Base-by-base conservation (phyloP, 2,797 vertebrate genomes). In the Diglossa cyanea region DNA sequence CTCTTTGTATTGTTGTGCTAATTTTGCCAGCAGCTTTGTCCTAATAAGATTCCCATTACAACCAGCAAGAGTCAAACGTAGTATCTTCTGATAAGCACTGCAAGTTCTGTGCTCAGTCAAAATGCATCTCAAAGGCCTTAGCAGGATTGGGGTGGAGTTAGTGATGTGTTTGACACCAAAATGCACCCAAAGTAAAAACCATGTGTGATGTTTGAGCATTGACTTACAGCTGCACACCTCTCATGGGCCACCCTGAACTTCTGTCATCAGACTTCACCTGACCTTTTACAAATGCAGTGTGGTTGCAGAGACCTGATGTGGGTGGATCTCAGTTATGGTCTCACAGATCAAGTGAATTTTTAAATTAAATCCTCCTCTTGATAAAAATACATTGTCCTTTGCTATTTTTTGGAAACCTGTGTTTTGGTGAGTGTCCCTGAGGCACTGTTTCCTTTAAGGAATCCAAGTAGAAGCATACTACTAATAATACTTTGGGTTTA, bases 351-450 rank as follows among this genome's bases (percentile, higher is more conserved):
- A 82, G 55, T 42, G 6, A 60, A 5, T 47, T 71, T 86, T 86
- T 74, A 0, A 0, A 74, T 80, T 53, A 92, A 81, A 58, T 89
- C 14, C 21, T 86, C 9, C 7, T 75, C n/a, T 63, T 82, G 20
- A 48, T 89, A 76, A 33, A 82, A 91, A 67, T 74, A 54, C 11
- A 15, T 66, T 73, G 16, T 62, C 16, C 11, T 84, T 82, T 82
- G 35, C 31, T 89, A 4, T 47, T 87, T 84, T 86, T 63, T 77
- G 37, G 40, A 90, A 85, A 86, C 51, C 13, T 76, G 11, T 63
- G 30, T 23, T 84, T 91, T 73, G 11, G 18, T 2, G 4, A 65
- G 8, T 81, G 17, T 81, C 77, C 28, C 72, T 70, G 66, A 80
- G 25, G 28, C 30, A 26, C 17, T 65, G 9, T 80, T 86, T 81